These are phyloP conservation scores for Champsocephalus esox DNA, from an alignment of 2,797 vertebrate species.

Conservation along the genomic window DNA sequence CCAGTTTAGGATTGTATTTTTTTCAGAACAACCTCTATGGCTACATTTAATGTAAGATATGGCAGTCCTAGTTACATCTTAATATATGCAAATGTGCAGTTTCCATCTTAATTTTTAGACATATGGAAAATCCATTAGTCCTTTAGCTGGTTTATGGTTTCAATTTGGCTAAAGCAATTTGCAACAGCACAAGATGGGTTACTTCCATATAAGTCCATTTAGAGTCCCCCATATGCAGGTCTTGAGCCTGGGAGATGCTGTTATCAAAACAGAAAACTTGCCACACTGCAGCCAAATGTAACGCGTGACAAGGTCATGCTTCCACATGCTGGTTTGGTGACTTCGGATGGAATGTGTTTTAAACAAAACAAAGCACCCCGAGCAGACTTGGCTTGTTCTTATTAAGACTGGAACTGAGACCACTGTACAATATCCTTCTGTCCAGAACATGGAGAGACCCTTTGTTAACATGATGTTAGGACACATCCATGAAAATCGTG, in stretches of 20 bases:
- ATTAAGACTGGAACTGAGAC: slow-evolving; percentile 1
- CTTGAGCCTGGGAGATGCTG: slow-evolving; percentile 4
- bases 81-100: slow-evolving; percentile 6
- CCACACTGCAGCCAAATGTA: slow-evolving; percentile 29
- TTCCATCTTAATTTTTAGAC: slow-evolving; percentile 27
- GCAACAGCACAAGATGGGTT: slow-evolving; percentile 25
- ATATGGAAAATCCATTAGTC: slow-evolving; percentile 22
- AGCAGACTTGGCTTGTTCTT: slow-evolving; percentile 27
- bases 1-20: slow-evolving; percentile 49
- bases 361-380: slow-evolving; percentile 38
- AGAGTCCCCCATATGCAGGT: slow-evolving; percentile 18
- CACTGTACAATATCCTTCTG: slow-evolving; percentile 20
- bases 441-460: neutral
- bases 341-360: slow-evolving; percentile 49
- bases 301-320: slow-evolving; percentile 43
- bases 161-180: slow-evolving; percentile 25
- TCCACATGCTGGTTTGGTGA: slow-evolving; percentile 69
- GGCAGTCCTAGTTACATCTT: slow-evolving; percentile 38
- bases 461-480: neutral
- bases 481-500: slow-evolving; percentile 8
- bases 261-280: slow-evolving; percentile 7
- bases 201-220: slow-evolving; percentile 23
- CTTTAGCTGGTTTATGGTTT: slow-evolving; percentile 43
- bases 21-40: neutral
- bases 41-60: slow-evolving; percentile 36